A percentile compares a stretch with the other conserved stretches of the same genome.
Conservation (phyloP, 2,888 invertebrate species). For the Charanyca ferruginea region DNA sequence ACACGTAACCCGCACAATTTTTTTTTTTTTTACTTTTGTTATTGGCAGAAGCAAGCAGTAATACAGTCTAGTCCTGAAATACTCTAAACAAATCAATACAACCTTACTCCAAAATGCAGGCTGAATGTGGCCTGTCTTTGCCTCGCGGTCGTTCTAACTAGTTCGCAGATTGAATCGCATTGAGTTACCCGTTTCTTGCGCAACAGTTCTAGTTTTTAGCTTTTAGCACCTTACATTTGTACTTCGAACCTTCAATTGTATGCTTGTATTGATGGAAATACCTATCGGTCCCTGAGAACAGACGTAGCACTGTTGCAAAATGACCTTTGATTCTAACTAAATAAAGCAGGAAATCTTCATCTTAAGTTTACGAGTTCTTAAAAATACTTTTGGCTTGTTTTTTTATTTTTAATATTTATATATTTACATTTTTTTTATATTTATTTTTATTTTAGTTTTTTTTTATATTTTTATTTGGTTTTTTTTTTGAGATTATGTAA, state of each 20-base stretch:
- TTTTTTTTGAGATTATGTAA: too few relatives aligned
- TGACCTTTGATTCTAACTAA: neutral
- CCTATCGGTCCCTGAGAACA: neutral
- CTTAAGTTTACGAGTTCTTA: neutral
- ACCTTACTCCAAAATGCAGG: slow-evolving; percentile 24
- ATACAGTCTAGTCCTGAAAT: neutral
- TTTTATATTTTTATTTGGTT: too few relatives aligned
- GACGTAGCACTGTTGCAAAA: neutral
- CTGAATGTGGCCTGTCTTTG: slow-evolving; percentile 53
- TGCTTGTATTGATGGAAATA: slow-evolving; percentile 7
- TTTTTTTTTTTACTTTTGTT: neutral
- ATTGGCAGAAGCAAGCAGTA: neutral
- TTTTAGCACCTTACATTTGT: slow-evolving; percentile 30
- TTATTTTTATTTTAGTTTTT: too few relatives aligned
- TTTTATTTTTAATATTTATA: too few relatives aligned
- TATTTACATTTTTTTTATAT: too few relatives aligned
- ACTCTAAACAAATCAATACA: slow-evolving; percentile 6
- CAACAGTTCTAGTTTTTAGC: slow-evolving; percentile 41
- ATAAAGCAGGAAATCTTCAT: neutral
- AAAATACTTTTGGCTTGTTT: too few relatives aligned
- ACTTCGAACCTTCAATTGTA: slow-evolving; percentile 11
- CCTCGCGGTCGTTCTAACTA: slow-evolving; percentile 36
- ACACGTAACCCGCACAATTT: too few relatives aligned
- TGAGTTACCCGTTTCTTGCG: slow-evolving; percentile 11
- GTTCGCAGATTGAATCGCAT: slow-evolving; percentile 37